A percentile compares a stretch with the other conserved stretches of the same genome.
phyloP scores from a whole-genome alignment of 2,888 invertebrate species.

The Papilio elwesi region DNA sequence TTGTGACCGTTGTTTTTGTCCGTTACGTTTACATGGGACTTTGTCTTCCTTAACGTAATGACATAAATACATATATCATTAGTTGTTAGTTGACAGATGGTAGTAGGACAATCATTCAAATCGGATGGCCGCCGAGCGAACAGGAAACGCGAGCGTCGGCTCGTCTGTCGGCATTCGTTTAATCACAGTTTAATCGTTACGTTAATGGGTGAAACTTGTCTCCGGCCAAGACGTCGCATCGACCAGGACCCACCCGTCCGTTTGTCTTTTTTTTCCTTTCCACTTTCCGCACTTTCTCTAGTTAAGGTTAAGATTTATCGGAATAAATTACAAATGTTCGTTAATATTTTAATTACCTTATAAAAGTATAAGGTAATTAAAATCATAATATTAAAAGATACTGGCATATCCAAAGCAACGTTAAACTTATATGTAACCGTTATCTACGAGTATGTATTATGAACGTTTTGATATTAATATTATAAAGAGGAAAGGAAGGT shows the following conservation, averaged over 20 bases:
- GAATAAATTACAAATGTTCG: constrained; percentile 28
- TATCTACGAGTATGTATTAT: neutral
- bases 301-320: constrained; percentile 42
- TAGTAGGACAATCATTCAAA: constrained; percentile 41
- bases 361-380: neutral
- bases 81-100: constrained; percentile 23
- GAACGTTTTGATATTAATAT: too few species aligned
- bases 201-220: constrained; percentile 77
- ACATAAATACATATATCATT: constrained; percentile 1
- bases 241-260: constrained; percentile 48
- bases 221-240: constrained; percentile 49
- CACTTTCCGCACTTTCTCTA: constrained; percentile 50
- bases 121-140: constrained; percentile 50
- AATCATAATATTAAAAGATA: neutral
- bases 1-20: too few species aligned
- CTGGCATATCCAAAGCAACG: too few species aligned
- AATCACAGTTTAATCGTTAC: constrained; percentile 70
- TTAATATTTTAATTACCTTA: neutral
- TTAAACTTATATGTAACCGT: neutral
- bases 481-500: too few species aligned
- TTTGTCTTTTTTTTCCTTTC: constrained; percentile 48
- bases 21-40: too few species aligned
- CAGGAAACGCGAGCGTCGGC: constrained; percentile 62
- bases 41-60: too few species aligned
- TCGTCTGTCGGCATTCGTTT: constrained; percentile 65